phyloP scores from a whole-genome alignment of 2,888 invertebrate genomes.

The Acleris cristana region DNA sequence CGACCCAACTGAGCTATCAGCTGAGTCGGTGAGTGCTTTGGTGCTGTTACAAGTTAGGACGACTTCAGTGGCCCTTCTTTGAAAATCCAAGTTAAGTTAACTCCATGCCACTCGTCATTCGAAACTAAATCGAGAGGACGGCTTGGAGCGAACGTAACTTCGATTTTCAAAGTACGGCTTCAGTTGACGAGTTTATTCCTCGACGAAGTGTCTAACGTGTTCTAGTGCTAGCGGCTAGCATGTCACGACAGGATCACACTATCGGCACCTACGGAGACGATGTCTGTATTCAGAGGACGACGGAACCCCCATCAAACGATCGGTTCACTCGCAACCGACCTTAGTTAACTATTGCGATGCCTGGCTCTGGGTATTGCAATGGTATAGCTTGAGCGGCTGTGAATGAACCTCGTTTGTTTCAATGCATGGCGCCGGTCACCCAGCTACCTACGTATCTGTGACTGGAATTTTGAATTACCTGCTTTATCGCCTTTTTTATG shows the following conservation, averaged over 20 bases:
- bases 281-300: slow-evolving; percentile 71
- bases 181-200: not conserved
- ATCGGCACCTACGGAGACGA: slow-evolving; percentile 44
- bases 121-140: no score
- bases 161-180: no score
- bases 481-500: slow-evolving; percentile 78
- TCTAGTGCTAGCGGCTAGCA: slow-evolving; percentile 30
- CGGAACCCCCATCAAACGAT: slow-evolving; percentile 11
- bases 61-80: not conserved
- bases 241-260: slow-evolving; percentile 42
- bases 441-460: slow-evolving; percentile 59
- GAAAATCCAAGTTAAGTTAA: no score
- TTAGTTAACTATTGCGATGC: no score
- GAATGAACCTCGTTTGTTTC: slow-evolving; percentile 38
- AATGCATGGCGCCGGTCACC: slow-evolving; percentile 65
- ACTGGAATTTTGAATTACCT: slow-evolving; percentile 79
- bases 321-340: slow-evolving; percentile 11
- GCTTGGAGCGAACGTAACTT: no score
- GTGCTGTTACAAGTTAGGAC: slow-evolving; percentile 42
- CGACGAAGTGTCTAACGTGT: not conserved
- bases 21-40: slow-evolving; percentile 53
- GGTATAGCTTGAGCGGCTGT: no score
- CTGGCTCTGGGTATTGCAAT: no score
- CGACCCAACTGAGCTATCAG: not conserved
- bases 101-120: no score